Conservation (phyloP, 1,140 invertebrate species). For the Episyrphus balteatus region DNA sequence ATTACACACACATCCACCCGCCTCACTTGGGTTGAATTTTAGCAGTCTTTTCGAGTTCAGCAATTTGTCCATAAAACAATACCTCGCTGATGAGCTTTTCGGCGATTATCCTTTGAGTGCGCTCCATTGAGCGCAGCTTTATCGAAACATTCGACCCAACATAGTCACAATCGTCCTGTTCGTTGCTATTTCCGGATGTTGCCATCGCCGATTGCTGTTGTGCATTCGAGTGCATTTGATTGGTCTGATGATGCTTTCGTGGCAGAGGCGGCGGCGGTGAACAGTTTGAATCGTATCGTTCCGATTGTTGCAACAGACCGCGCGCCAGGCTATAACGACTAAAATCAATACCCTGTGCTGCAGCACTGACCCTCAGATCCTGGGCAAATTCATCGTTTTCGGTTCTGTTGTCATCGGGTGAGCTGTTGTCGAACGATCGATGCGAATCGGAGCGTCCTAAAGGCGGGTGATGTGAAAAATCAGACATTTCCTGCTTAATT, state of each 20-base stretch:
- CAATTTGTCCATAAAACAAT: conserved; percentile 37
- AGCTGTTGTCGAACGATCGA: conserved; percentile 26
- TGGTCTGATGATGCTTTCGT: conserved; percentile 11
- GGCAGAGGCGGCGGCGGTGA: conserved; percentile 1
- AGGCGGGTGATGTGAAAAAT: conserved; percentile 21
- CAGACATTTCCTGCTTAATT: conserved; percentile 31
- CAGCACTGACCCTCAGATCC: conserved; percentile 27
- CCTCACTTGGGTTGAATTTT: conserved; percentile 33
- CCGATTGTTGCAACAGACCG: conserved; percentile 10
- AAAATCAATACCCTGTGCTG: conserved; percentile 22
- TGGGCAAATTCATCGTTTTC: conserved; percentile 23
- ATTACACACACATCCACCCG: too few species aligned
- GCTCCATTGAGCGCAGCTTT: conserved; percentile 35
- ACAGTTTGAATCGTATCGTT: conserved; percentile 9
- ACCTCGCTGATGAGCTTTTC: conserved; percentile 38
- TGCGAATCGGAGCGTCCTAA: conserved; percentile 27
- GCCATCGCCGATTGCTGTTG: background rate
- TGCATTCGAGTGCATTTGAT: conserved; percentile 9
- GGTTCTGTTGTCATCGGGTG: conserved; percentile 23
- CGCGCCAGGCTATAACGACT: conserved; percentile 21
- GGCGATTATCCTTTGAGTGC: conserved; percentile 36
- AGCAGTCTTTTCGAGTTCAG: conserved; percentile 27
- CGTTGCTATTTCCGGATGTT: background rate
- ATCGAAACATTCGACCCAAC: conserved; percentile 36
- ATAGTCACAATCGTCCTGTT: conserved; percentile 29